Evolutionary conservation across 2,113 vertebrate species (phyloP), one percentile per base, ranked within the genome.

Genomic region (Pedionomus torquatus): DNA sequence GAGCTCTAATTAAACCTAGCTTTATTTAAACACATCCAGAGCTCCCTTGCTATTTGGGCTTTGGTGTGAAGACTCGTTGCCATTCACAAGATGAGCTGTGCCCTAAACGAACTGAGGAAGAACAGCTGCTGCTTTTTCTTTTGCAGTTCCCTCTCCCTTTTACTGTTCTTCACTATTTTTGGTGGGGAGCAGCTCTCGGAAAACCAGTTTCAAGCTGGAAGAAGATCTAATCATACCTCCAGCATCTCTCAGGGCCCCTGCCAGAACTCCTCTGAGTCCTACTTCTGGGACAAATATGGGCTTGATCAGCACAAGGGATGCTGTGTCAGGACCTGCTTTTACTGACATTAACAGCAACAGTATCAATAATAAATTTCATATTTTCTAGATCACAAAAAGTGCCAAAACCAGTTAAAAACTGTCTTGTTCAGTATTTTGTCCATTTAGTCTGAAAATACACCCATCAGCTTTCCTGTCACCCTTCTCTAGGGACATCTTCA

Each of bases 1-100:
- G 74, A 76, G 78, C 63, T 83, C 33, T 94, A 95, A 96, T 96
- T 95, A 96, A 94, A 61, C 81, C 48, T 75, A 24, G 24, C 69
- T 84, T 91, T 63, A 76, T 87, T 96, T 95, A 95, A 96, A 84
- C 51, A 96, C 61, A 87, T 54, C 64, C 55, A 84, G 41, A 86
- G 37, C 49, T 92, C 92, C 88, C 96, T 81, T 86, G 96, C 71
- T 77, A 12, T 37, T 95, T 84, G 86, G 60, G 37, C 60, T 78
- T 68, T 46, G 48, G 69, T 15, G 60, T 25, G 76, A 69, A 80
- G 58, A 11, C 44, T 75, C 39, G 43, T 15, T 66, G 52, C 57
- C 57, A 16, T 75, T 93, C 46, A 64, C 20, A 17, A 33, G 84
- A 75, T 46, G 69, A 74, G 43, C 71, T 88, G 76, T 66, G 66